Evolutionary conservation across 2,888 invertebrate genomes (phyloP), one percentile per base, ranked within the genome.

Genomic region (Agonopterix alstromeriana): DNA sequence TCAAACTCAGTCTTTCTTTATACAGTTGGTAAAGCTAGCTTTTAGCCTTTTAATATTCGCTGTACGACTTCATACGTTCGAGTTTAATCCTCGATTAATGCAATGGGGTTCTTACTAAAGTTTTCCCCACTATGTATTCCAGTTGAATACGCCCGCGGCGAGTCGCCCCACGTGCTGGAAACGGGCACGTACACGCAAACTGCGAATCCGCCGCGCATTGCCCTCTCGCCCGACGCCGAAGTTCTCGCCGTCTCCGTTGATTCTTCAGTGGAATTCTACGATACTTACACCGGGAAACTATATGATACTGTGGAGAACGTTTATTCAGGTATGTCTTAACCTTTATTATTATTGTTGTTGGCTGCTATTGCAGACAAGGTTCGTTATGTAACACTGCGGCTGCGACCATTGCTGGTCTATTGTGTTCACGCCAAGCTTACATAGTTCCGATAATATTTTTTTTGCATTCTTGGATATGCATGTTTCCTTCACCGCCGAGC

Each of bases 61-160:
- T 7, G 5, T 27, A 7, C 27, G 27, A 27, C 27, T 27, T 27
- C 27, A 27, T 27, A 27, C 27, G 27, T 27, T 27, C 27, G 27
- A 27, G 27, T 27, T 27, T 27, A 27, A 27, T 27, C 27, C 27
- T 27, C 27, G 27, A 27, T 27, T 27, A 27, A 27, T 27, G 5
- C 27, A 27, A 27, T 27, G 0, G 27, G 27, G 27, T 27, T 7
- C 27, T 27, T 27, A 27, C 27, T 27, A 27, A 27, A 27, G 27
- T 27, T 27, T 27, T 27, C 27, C 5, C 27, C 27, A 27, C 27
- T 27, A 5, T 27, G 27, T 27, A 55, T 89, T 90, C 45, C 86
- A 96, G 96, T 96, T 62, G 94, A 95, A 65, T 96, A 94, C 73
- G 87, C 90, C 17, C 92, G 92, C 73, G 95, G 95, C 3, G 95